These are phyloP conservation scores for Standfussiana lucernea DNA, from an alignment of 2,888 invertebrate genomes.

Conservation along the genomic window DNA sequence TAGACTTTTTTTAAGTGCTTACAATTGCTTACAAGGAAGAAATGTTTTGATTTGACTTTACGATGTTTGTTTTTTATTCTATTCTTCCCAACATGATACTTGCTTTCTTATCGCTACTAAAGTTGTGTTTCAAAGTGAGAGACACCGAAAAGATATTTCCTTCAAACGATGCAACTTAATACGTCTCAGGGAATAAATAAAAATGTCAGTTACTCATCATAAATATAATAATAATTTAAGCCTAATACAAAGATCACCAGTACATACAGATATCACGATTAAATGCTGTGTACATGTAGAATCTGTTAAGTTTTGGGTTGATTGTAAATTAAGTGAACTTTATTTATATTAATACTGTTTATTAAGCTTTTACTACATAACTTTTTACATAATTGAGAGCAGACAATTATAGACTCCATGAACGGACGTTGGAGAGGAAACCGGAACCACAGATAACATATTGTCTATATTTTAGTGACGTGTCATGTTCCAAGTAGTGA, in stretches of 20 bases:
- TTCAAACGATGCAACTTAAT: constrained; percentile 3
- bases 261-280: constrained; percentile 57
- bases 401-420: no score
- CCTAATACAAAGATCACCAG: constrained; percentile 56
- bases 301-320: no score
- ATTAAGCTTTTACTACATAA: no score
- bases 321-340: no score
- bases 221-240: constrained; percentile 67
- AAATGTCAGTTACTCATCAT: constrained; percentile 43
- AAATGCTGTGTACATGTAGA: constrained; percentile 41
- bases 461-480: no score
- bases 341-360: no score
- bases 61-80: no score
- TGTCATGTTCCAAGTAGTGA: no score
- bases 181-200: constrained; percentile 17
- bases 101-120: neutral
- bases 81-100: neutral
- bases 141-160: neutral
- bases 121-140: neutral
- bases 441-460: no score
- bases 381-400: no score
- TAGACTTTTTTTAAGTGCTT: neutral
- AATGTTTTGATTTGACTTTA: neutral
- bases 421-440: no score
- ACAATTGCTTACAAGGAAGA: neutral